phyloP scores from a whole-genome alignment of 35 echinoderm and acorn worm genomes.

The Lytechinus pictus region DNA sequence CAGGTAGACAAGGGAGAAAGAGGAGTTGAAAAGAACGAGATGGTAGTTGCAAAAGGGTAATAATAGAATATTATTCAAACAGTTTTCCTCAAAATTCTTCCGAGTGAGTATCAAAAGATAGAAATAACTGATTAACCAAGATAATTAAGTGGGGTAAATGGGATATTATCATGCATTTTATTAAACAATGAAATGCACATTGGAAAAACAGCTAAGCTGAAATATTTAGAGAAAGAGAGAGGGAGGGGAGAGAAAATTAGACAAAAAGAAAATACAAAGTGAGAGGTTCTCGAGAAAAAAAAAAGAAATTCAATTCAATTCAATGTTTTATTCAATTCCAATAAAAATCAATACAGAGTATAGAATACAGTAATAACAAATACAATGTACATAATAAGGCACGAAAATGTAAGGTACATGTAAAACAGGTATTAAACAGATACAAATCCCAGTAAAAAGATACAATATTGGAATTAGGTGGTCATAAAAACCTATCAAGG shows the following conservation, averaged over 20 bases:
- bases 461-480: too few relatives aligned
- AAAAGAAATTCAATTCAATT: not conserved
- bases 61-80: not conserved
- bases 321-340: not conserved
- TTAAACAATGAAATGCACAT: not conserved
- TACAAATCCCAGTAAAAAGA: too few relatives aligned
- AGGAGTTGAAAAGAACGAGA: not conserved
- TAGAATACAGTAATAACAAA: too few relatives aligned
- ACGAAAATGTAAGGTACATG: too few relatives aligned
- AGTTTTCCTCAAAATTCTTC: not conserved
- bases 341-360: too few relatives aligned
- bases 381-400: too few relatives aligned
- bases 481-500: too few relatives aligned
- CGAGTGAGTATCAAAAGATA: not conserved
- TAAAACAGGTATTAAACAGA: too few relatives aligned
- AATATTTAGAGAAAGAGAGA: not conserved
- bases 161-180: not conserved
- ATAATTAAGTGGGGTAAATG: not conserved
- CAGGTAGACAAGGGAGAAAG: not conserved
- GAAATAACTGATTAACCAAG: not conserved
- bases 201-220: too few relatives aligned
- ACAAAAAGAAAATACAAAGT: not conserved
- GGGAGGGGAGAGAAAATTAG: not conserved
- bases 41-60: not conserved
- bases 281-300: not conserved